A percentile compares a stretch with the other conserved stretches of the same genome.
Conservation (phyloP, 2,113 vertebrate genomes). For the Hassar affinis region DNA sequence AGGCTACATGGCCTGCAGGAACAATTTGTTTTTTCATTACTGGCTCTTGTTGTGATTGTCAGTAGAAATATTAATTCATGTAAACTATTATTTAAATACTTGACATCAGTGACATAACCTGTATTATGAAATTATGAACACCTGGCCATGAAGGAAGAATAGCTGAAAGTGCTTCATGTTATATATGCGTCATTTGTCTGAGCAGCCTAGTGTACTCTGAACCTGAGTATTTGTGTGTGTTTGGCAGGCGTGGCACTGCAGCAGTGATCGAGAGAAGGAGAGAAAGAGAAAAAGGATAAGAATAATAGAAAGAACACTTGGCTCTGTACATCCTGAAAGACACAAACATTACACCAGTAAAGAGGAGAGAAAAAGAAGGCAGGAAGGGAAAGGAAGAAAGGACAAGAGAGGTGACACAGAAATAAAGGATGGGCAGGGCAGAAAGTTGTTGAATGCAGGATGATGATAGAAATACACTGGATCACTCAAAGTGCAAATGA, state of each 20-base stretch:
- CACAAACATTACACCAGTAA: not conserved
- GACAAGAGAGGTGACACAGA: not conserved
- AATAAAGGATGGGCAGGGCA: not conserved
- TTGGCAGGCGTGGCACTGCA: conserved; percentile 68
- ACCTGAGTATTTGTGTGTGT: conserved; percentile 47
- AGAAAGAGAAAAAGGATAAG: conserved; percentile 29
- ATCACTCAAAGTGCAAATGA: not conserved
- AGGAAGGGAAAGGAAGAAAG: conserved; percentile 2
- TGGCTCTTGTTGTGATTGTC: not conserved
- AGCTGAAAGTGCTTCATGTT: not conserved
- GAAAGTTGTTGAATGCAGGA: not conserved
- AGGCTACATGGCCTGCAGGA: conserved; percentile 29
- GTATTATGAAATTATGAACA: conserved; percentile 6
- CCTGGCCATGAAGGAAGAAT: not conserved
- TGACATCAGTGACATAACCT: not conserved
- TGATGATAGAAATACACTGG: not conserved
- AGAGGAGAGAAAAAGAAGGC: not conserved
- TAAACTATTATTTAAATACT: conserved; percentile 14
- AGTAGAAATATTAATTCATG: conserved; percentile 10
- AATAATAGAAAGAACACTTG: conserved; percentile 16
- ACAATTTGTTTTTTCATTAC: conserved; percentile 32
- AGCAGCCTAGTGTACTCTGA: conserved; percentile 8
- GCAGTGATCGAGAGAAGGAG: conserved; percentile 44
- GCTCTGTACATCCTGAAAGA: not conserved
- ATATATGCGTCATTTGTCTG: conserved; percentile 4